Evolutionary conservation across 2,113 vertebrate genomes (phyloP).

Genomic region (Datnioides undecimradiatus): DNA sequence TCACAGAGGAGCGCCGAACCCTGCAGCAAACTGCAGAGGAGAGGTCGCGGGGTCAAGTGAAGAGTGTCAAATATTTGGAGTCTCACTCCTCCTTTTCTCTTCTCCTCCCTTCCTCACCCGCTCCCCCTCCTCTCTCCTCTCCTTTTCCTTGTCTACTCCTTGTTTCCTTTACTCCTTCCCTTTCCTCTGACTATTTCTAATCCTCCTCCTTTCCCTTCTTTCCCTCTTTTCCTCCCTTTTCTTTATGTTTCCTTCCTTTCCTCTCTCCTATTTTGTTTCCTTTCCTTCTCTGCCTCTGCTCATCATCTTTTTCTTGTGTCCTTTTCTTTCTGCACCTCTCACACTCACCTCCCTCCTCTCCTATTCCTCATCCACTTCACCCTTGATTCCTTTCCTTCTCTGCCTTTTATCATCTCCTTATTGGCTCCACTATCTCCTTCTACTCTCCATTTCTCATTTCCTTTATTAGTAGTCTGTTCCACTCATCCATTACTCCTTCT

Average conservation of each 20-base stretch:
- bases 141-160: neutral
- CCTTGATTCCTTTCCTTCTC: no score
- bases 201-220: no score
- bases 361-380: no score
- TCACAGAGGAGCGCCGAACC: slow-evolving; percentile 14
- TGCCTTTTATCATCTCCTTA: neutral
- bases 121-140: neutral
- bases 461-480: neutral
- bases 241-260: neutral
- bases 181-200: neutral
- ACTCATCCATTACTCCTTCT: neutral
- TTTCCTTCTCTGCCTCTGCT: neutral
- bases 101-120: neutral
- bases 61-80: neutral
- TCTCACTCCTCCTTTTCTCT: neutral
- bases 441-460: no score
- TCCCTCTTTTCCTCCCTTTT: neutral
- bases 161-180: neutral
- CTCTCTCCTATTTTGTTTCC: neutral
- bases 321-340: neutral
- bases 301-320: neutral
- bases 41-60: slow-evolving; percentile 39
- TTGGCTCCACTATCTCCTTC: no score
- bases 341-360: neutral
- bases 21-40: neutral